Evolutionary conservation across 2,888 invertebrate genomes (phyloP).

Genomic region (Rhaphigaster nebulosa): DNA sequence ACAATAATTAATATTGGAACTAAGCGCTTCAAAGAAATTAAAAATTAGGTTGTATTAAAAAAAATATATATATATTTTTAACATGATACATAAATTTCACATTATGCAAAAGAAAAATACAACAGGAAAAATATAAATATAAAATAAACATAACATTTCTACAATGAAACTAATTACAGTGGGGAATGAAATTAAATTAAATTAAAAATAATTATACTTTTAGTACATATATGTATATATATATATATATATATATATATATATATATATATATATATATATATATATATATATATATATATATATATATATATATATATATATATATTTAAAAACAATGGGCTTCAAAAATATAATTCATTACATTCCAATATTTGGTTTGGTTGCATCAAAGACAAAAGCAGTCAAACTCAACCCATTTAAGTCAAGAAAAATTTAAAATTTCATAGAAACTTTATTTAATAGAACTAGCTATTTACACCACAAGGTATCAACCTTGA

Average conservation of each 20-base stretch:
- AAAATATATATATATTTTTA: conserved; percentile 34
- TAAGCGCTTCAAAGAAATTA: background rate
- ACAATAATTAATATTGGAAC: background rate
- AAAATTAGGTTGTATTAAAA: conserved; percentile 34
- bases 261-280: conserved; percentile 23
- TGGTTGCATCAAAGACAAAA: conserved; percentile 7
- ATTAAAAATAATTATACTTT: conserved; percentile 44
- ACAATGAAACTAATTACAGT: conserved; percentile 42
- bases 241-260: conserved; percentile 11
- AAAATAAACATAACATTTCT: conserved; percentile 23
- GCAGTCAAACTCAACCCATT: conserved; percentile 39
- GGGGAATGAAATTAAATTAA: conserved; percentile 41
- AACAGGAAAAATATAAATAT: conserved; percentile 7
- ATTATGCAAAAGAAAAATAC: conserved; percentile 8
- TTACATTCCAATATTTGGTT: conserved; percentile 38
- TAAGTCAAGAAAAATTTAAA: conserved; percentile 43
- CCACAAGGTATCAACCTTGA: background rate
- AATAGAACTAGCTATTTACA: conserved; percentile 35
- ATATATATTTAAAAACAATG: conserved; percentile 28
- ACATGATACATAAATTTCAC: conserved; percentile 28
- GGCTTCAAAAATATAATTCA: conserved; percentile 16
- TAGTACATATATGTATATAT: conserved; percentile 35
- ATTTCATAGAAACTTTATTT: conserved; percentile 40
- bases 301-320: conserved; percentile 5
- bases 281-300: conserved; percentile 10